Conservation (phyloP, 2,888 invertebrate genomes). For the Synanthedon tipuliformis region DNA sequence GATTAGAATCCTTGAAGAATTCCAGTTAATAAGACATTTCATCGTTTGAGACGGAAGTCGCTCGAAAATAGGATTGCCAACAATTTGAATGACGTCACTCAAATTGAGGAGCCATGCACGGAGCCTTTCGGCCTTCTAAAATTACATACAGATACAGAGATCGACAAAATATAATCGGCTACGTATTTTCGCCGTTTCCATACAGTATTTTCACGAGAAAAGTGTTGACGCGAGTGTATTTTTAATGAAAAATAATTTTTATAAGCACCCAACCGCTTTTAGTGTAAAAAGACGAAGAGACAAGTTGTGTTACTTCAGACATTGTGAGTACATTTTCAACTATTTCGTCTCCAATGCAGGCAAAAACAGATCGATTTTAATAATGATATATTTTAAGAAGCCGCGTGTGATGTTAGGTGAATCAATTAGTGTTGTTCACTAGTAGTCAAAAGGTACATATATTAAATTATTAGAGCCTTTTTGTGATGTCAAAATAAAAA, state of each 20-base stretch:
- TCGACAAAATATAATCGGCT: slow-evolving; percentile 29
- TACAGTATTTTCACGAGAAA: slow-evolving; percentile 26
- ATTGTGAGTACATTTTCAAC: slow-evolving; percentile 33
- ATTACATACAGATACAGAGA: slow-evolving; percentile 63
- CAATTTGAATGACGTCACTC: slow-evolving; percentile 65
- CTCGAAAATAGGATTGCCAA: slow-evolving; percentile 69
- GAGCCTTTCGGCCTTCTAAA: slow-evolving; percentile 56
- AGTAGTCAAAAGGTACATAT: slow-evolving; percentile 2
- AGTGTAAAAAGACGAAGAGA: slow-evolving; percentile 10
- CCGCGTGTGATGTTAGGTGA: slow-evolving; percentile 30
- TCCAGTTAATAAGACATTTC: slow-evolving; percentile 36
- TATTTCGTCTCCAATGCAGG: slow-evolving; percentile 34
- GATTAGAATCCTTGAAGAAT: slow-evolving; percentile 30
- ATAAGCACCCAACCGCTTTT: slow-evolving; percentile 6
- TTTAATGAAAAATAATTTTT: slow-evolving; percentile 2
- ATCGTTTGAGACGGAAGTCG: slow-evolving; percentile 52
- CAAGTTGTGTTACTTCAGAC: slow-evolving; percentile 22
- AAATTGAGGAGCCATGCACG: slow-evolving; percentile 25
- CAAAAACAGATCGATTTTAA: slow-evolving; percentile 34
- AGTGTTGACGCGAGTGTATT: slow-evolving; percentile 41
- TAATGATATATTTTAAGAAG: slow-evolving; percentile 15
- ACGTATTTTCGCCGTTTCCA: too few relatives aligned
- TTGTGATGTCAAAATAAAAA: slow-evolving; percentile 13
- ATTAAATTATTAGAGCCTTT: slow-evolving; percentile 19
- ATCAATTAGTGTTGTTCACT: slow-evolving; percentile 26